phyloP scores from a whole-genome alignment of 1,140 invertebrate species.

The Pseudoatta argentina region DNA sequence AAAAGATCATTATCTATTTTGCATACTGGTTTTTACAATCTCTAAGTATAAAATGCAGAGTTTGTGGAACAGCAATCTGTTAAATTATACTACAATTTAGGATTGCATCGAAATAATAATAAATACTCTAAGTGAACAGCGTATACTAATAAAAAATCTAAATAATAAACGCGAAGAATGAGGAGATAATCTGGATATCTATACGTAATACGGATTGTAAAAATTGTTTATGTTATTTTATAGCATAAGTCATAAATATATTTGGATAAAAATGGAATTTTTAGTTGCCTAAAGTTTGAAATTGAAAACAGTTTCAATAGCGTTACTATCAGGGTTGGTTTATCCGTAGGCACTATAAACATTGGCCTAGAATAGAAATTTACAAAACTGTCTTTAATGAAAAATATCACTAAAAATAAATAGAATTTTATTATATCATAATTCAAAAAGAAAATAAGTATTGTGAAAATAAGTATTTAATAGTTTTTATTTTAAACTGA shows the following conservation, averaged over 20 bases:
- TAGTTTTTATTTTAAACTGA: background rate
- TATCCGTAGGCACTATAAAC: background rate
- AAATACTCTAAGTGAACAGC: conserved; percentile 18
- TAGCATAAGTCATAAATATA: background rate
- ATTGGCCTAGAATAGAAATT: conserved; percentile 9
- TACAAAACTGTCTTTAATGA: background rate
- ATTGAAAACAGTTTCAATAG: conserved; percentile 21
- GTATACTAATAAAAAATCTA: conserved; percentile 23
- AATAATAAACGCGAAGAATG: conserved; percentile 16
- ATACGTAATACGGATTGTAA: conserved; percentile 47
- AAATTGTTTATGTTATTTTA: conserved; percentile 34
- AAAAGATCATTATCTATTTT: conserved; percentile 61
- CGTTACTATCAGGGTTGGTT: conserved; percentile 19
- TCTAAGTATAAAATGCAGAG: background rate
- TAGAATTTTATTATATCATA: conserved; percentile 8
- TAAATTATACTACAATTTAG: conserved; percentile 47
- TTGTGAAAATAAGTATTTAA: conserved; percentile 2
- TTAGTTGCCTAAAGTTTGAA: conserved; percentile 45
- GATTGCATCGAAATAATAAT: conserved; percentile 51
- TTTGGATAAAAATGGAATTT: conserved; percentile 41
- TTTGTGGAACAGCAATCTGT: conserved; percentile 1
- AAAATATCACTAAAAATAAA: conserved; percentile 1
- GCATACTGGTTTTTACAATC: conserved; percentile 59
- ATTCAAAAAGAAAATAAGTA: conserved; percentile 15
- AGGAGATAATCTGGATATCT: background rate